Conservation (phyloP, 2,888 invertebrate genomes). For the Myopa testacea region DNA sequence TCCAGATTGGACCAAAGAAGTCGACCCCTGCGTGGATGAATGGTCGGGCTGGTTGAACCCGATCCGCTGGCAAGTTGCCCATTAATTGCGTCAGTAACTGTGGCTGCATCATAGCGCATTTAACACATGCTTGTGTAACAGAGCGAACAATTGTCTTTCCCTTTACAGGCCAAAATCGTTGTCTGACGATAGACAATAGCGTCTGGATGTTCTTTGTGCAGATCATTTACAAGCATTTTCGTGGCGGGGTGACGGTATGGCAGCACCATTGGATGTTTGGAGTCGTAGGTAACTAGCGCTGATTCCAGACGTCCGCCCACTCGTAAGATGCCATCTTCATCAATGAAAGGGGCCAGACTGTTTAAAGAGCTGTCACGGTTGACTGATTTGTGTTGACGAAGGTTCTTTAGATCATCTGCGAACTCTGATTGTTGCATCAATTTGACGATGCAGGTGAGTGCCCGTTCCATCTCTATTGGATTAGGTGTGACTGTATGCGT, state of each 20-base stretch:
- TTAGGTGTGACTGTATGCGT: not conserved
- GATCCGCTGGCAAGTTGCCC: not conserved
- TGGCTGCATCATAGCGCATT: not conserved
- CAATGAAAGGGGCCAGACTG: slow-evolving; percentile 6
- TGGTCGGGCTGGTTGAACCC: slow-evolving; percentile 4
- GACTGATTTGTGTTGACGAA: not conserved
- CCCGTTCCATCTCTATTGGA: not conserved
- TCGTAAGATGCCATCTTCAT: not conserved
- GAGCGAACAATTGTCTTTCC: slow-evolving; percentile 4
- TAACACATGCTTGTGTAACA: not conserved
- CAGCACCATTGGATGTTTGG: not conserved
- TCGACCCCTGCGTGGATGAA: not conserved
- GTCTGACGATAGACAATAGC: slow-evolving; percentile 10
- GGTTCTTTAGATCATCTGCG: not conserved
- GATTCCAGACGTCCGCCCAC: not conserved
- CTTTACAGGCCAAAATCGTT: slow-evolving; percentile 10
- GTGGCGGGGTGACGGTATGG: not conserved
- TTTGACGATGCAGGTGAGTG: not conserved
- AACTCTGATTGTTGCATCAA: not conserved
- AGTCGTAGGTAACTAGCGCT: not conserved
- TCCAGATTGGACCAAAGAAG: slow-evolving; percentile 6
- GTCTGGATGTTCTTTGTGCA: not conserved
- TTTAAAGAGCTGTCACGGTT: not conserved
- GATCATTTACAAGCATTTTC: not conserved
- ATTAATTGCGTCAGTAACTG: not conserved